These are phyloP conservation scores for Notarius quadriscutis DNA, from an alignment of 2,113 vertebrate species.

Conservation along the genomic window DNA sequence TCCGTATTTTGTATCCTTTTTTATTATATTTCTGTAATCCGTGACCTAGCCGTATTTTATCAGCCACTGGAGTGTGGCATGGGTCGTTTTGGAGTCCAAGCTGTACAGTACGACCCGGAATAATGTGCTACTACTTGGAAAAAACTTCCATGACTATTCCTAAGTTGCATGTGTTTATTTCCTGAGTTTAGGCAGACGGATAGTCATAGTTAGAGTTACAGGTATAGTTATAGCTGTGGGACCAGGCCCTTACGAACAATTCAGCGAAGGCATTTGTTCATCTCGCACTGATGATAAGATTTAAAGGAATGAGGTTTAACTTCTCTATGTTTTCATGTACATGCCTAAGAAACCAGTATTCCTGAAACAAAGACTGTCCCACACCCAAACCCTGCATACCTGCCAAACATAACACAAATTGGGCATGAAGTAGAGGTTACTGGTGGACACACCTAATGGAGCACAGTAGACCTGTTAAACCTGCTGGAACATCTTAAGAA, in stretches of 20 bases:
- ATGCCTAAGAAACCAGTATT: neutral
- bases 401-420: constrained; percentile 29
- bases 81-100: no score
- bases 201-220: no score
- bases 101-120: no score
- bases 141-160: no score
- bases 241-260: neutral
- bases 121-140: no score
- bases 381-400: constrained; percentile 43
- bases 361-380: constrained; percentile 20
- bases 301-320: constrained; percentile 9
- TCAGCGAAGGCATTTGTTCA: neutral
- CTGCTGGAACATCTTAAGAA: constrained; percentile 43
- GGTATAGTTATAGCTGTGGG: no score
- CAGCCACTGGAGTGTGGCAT: no score
- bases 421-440: neutral
- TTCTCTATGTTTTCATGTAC: neutral
- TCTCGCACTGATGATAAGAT: neutral
- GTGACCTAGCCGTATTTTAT: no score
- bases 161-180: no score
- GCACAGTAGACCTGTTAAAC: constrained; percentile 56
- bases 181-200: no score
- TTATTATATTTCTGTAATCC: no score
- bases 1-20: no score
- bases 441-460: constrained; percentile 55